Evolutionary conservation across 2,797 vertebrate species (phyloP).

Genomic region (Nyctibius grandis): DNA sequence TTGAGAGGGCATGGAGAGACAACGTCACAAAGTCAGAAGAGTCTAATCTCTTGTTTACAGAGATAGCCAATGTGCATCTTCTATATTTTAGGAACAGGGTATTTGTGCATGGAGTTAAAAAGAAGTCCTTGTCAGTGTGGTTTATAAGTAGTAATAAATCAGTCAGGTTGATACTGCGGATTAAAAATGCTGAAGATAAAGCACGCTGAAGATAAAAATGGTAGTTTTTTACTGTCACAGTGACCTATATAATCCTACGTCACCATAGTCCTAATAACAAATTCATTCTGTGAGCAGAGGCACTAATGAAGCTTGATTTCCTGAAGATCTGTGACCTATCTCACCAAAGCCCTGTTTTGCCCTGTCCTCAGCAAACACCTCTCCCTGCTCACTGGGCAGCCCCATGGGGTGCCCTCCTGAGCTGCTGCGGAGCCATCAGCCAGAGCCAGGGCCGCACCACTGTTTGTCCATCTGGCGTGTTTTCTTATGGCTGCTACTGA

Average conservation of each 20-base stretch:
- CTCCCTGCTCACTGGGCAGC: background rate
- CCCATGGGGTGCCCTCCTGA: fast-evolving
- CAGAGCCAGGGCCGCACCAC: background rate
- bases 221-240: constrained; percentile 15
- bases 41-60: background rate
- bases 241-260: constrained; percentile 47
- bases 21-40: background rate
- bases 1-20: background rate
- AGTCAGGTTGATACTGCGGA: background rate
- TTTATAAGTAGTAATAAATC: constrained; percentile 22
- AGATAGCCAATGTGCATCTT: background rate
- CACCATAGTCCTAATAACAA: background rate
- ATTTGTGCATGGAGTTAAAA: background rate
- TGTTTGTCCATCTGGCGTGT: background rate
- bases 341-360: background rate
- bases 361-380: background rate
- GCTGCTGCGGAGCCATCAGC: background rate
- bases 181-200: constrained; percentile 37
- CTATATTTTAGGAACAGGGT: background rate
- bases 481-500: background rate
- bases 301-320: background rate
- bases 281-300: background rate
- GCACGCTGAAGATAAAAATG: constrained; percentile 15
- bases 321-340: background rate
- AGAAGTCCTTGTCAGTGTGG: background rate